Conservation (phyloP, 2,888 invertebrate species). For the Apomyelois bistriatella region DNA sequence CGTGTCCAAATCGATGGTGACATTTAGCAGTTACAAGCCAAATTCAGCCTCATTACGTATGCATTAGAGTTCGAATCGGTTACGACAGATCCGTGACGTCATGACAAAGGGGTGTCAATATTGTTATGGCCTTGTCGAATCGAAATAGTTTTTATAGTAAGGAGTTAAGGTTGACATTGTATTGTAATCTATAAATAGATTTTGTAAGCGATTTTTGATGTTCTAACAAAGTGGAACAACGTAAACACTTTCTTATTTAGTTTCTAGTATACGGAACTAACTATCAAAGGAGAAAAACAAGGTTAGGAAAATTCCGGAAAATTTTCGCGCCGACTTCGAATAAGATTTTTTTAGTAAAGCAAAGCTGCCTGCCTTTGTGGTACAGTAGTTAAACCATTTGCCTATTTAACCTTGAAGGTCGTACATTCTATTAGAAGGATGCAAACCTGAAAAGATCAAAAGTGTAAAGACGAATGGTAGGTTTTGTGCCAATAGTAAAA, state of each 20-base stretch:
- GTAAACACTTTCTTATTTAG: not conserved
- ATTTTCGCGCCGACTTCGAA: no score
- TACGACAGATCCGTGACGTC: slow-evolving; percentile 9
- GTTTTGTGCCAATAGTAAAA: no score
- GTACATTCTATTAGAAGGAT: no score
- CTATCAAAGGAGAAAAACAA: not conserved
- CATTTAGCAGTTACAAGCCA: slow-evolving; percentile 16
- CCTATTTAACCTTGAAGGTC: no score
- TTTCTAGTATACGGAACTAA: not conserved
- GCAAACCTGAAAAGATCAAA: no score
- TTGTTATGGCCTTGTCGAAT: not conserved
- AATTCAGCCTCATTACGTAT: slow-evolving; percentile 10
- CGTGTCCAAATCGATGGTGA: slow-evolving; percentile 10
- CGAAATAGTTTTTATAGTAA: not conserved
- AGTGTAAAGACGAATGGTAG: no score
- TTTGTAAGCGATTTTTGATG: slow-evolving; percentile 14
- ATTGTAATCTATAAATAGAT: slow-evolving; percentile 12
- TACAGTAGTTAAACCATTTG: no score
- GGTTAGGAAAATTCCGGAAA: not conserved
- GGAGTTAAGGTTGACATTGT: not conserved
- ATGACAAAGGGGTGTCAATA: slow-evolving; percentile 11
- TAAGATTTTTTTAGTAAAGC: no score
- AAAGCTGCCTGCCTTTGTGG: no score
- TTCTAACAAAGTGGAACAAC: slow-evolving; percentile 2
- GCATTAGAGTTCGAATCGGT: slow-evolving; percentile 18